phyloP scores from a whole-genome alignment of 37 sponge, comb jelly and placozoan species.

The Hormiphora californensis region DNA sequence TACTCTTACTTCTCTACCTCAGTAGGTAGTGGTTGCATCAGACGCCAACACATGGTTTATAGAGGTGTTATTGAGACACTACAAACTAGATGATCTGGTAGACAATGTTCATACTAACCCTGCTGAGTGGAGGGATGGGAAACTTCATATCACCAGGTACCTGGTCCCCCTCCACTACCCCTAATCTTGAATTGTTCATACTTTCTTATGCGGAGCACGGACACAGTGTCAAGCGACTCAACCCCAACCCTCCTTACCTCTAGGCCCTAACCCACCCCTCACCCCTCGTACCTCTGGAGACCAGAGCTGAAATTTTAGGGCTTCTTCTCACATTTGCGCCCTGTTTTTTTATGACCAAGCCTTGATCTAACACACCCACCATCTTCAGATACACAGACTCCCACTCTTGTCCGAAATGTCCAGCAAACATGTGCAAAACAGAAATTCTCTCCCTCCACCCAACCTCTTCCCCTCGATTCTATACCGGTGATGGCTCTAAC shows the following conservation, averaged over 20 bases:
- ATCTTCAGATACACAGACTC: background rate
- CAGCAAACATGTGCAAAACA: slow-evolving; percentile 45
- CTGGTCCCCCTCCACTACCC: too few relatives aligned
- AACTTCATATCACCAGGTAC: background rate
- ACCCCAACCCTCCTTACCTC: too few relatives aligned
- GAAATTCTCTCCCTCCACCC: background rate
- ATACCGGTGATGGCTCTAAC: slow-evolving; percentile 14
- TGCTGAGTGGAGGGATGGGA: background rate
- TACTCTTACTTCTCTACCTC: background rate
- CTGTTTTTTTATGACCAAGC: too few relatives aligned
- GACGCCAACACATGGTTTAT: slow-evolving; percentile 49
- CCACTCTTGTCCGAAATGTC: background rate
- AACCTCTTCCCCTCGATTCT: background rate
- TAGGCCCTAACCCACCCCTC: too few relatives aligned
- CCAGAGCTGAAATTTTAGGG: too few relatives aligned
- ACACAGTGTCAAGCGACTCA: too few relatives aligned
- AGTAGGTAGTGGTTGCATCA: slow-evolving; percentile 31
- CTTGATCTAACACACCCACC: too few relatives aligned
- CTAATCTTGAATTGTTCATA: too few relatives aligned
- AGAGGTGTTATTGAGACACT: slow-evolving; percentile 1
- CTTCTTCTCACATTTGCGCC: too few relatives aligned
- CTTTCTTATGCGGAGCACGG: too few relatives aligned
- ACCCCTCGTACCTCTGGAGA: too few relatives aligned
- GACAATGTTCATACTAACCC: slow-evolving; percentile 15
- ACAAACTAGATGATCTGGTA: background rate